A percentile compares a stretch with the other conserved stretches of the same genome.
These are phyloP conservation scores for Drosophila kikkawai DNA, from an alignment of 1,140 invertebrate genomes.

Conservation along the genomic window DNA sequence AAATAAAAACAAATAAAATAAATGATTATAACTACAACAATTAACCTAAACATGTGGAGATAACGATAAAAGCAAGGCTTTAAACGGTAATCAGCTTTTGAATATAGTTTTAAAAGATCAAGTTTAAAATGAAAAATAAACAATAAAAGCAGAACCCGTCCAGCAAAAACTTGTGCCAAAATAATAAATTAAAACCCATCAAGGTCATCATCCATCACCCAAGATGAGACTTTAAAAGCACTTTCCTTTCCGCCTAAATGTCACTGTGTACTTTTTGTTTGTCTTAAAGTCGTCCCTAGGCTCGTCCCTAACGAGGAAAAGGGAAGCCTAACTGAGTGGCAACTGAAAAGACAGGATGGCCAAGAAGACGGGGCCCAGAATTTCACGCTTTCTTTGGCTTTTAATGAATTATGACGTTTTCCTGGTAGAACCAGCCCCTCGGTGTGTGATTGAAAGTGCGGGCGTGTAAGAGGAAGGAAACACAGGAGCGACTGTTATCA, in stretches of 20 bases:
- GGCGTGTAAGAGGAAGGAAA: conserved; percentile 2
- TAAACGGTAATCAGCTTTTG: not conserved
- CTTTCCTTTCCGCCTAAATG: conserved; percentile 23
- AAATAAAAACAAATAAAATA: too few relatives aligned
- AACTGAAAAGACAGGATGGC: conserved; percentile 26
- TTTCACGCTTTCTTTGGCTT: conserved; percentile 68
- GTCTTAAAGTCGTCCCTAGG: conserved; percentile 31
- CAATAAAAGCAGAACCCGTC: not conserved
- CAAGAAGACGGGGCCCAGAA: conserved; percentile 29
- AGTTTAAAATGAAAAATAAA: not conserved
- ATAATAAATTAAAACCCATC: conserved; percentile 10
- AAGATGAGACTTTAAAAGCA: conserved; percentile 40
- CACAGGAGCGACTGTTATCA: conserved; percentile 53
- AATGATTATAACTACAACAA: not conserved
- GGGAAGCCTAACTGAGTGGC: conserved; percentile 55
- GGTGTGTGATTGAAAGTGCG: conserved; percentile 10
- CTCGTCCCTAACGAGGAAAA: conserved; percentile 10
- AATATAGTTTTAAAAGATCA: not conserved
- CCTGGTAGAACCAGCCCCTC: conserved; percentile 30
- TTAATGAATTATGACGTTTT: conserved; percentile 83
- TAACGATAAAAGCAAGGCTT: not conserved
- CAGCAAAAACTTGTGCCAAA: not conserved
- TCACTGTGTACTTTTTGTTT: conserved; percentile 20
- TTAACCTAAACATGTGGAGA: not conserved
- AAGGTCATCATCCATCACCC: conserved; percentile 41